Base-by-base conservation (phyloP, 92 coral and sea anemone species). In the Epizoanthus ramosus region DNA sequence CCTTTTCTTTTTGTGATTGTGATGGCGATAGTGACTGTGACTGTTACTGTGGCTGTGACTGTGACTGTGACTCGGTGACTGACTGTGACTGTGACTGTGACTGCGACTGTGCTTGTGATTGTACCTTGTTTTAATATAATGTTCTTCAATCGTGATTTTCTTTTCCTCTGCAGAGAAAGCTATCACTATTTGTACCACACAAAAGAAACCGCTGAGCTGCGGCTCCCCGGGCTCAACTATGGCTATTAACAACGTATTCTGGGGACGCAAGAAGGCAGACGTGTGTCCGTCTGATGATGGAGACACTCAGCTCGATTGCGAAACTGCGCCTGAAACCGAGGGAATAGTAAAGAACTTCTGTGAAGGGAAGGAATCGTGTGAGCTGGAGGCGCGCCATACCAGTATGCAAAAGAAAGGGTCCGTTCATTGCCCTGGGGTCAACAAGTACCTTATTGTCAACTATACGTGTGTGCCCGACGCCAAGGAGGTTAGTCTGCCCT, bases 271-370 rank as follows among this genome's bases (percentile, higher is more conserved):
- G 74, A 86, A 93, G 14, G 95, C 81, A 9, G 75, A 76, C 16
- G 85, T 97, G n/a, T 97, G 99, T 69, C 98, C 99, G 8, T 92
- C 99, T 0, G 99, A 94, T 75, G 98, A 95, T 59, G 98, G 98
- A 7, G 98, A 95, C 85, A 92, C 95, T 16, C 92, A 88, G 63
- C 89, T 95, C 22, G 97, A 95, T 76, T 95, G 98, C 59, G 87
- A 88, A 71, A 92, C 96, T 39, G 92, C 98, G 3, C 97, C 97
- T 35, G 99, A 97, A 85, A 94, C 99, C 21, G 91, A 88, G 12
- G 99, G 99, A 70, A 97, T 97, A 57, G 99, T 97, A 24, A 97
- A 95, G 79, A 98, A 90, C 15, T 90, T 83, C 75, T 97, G 99
- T 60, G 98, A 97, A 85, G 99, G 99, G 33, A 97, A 97, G 57